Base-by-base conservation (phyloP, 1,140 invertebrate species). In the Goniozus legneri region DNA sequence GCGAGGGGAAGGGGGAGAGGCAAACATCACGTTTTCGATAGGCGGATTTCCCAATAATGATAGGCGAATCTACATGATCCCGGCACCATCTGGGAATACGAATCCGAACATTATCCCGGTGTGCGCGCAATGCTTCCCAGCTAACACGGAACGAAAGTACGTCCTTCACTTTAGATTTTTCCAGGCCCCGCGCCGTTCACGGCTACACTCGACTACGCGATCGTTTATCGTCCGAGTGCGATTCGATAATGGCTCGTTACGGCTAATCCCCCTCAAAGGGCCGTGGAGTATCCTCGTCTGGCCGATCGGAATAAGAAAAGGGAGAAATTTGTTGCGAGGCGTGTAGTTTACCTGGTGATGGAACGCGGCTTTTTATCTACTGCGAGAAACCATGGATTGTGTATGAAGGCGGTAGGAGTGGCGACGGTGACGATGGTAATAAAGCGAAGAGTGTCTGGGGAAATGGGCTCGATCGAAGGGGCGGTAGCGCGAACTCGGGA, bases 31-130 rank as follows among this genome's bases (percentile, higher is more conserved):
- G 54, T 60, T 60, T 56, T 60, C 55, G 61, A 65, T 65, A 54
- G 60, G 49, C 56, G 62, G 58, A 64, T 65, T 60, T 53, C 34
- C 52, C 56, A 61, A 65, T 62, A 64, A 67, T 64, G 56, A 62
- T 50, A 41, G 47, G 34, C 44, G 52, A 57, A 65, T 65, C 60
- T 63, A 52, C 60, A 67, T 67, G 65, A 65, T 67, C 63, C 52
- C 50, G 36, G 48, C 46, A 62, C 50, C 62, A 52, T 43, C 40
- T 58, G 58, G 57, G 62, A 62, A 64, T 64, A 64, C 60, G 57
- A 64, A 64, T 62, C 60, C 50, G 50, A 44, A 60, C 58, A 62
- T 62, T 64, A 64, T 62, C 58, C 56, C 35, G 56, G 44, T 44
- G 35, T 35, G 50, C 36, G n/a, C n/a, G n/a, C 50, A 34, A 35